Base-by-base conservation (phyloP, 2,113 vertebrate species). In the Oceanites oceanicus region DNA sequence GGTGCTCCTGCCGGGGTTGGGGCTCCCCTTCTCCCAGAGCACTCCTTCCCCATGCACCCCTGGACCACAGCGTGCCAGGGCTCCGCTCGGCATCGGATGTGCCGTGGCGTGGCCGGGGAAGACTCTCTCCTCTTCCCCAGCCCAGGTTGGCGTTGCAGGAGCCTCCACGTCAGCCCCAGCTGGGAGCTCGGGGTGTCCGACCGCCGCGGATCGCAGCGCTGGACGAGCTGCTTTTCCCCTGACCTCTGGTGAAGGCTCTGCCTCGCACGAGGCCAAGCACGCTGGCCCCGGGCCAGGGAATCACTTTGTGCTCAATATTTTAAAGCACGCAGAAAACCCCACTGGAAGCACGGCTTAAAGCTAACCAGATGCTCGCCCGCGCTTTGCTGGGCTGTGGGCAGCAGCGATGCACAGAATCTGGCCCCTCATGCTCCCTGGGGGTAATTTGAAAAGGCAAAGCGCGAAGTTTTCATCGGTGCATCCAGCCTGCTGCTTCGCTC, bases 31-130 rank as follows among this genome's bases (percentile, higher is more conserved):
- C 20, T 50, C 34, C 40, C n/a, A 15, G 40, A 61, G 38, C 75
- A 0, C 27, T 58, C 44, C 49, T 47, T 80, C 40, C 36, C 62
- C 1, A 0, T 3, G 13, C 47, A 11, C 44, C 47, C 25, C 42
- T 1, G 21, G 15, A 10, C n/a, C 20, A 1, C 0, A 9, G 25
- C 0, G 2, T 76, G 59, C 79, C 1, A 0, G 50, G 49, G 58
- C 49, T 70, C 29, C 49, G 32, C 56, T 73, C 2, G 4, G 78
- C 86, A 26, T 2, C 1, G 0, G 3, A 18, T 11, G 34, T 5
- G 15, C 75, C 10, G 0, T 4, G 0, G 3, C 40, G 0, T 6
- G 1, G 4, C 63, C 3, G 3, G 7, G 77, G 50, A 10, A 30
- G 65, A 9, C 56, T 36, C 55, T 5, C 15, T 68, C 38, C 29